Percentiles rank a stretch among this genome's conserved stretches.
Evolutionary conservation across 2,888 invertebrate species (phyloP).

Genomic region (Ganaspis brasiliensis): DNA sequence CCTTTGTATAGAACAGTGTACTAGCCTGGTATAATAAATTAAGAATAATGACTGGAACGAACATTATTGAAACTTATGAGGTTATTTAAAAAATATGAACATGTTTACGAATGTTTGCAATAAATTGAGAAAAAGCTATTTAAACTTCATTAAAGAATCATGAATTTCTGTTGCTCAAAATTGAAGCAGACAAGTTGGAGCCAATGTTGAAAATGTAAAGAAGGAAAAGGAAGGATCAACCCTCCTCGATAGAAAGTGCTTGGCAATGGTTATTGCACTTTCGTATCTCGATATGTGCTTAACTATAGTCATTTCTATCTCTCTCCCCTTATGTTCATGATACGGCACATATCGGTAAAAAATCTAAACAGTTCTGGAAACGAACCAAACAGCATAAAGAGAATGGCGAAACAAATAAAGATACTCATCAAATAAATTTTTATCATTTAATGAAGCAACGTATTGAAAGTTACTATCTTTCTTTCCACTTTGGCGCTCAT

Average conservation of each 20-base stretch:
- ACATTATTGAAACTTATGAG: no score
- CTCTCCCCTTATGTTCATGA: not conserved
- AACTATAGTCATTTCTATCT: not conserved
- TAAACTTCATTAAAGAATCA: not conserved
- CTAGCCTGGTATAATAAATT: no score
- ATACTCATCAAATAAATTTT: not conserved
- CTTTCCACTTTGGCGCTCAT: no score
- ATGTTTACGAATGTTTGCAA: not conserved
- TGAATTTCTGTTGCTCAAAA: not conserved
- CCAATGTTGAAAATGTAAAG: not conserved
- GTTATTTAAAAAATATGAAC: not conserved
- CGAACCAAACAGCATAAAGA: constrained; percentile 9
- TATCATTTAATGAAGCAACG: not conserved
- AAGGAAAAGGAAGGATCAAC: not conserved
- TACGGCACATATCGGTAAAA: constrained; percentile 16
- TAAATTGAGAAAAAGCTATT: not conserved
- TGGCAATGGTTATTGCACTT: constrained; percentile 35
- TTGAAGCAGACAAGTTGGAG: constrained; percentile 7
- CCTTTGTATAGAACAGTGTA: no score
- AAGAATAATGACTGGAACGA: no score
- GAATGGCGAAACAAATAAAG: not conserved
- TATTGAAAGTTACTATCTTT: not conserved
- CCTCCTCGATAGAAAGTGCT: constrained; percentile 29
- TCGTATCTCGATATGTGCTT: constrained; percentile 28
- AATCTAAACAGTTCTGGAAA: constrained; percentile 36